Conservation (phyloP, 2,113 vertebrate species). For the Notechis scutatus region DNA sequence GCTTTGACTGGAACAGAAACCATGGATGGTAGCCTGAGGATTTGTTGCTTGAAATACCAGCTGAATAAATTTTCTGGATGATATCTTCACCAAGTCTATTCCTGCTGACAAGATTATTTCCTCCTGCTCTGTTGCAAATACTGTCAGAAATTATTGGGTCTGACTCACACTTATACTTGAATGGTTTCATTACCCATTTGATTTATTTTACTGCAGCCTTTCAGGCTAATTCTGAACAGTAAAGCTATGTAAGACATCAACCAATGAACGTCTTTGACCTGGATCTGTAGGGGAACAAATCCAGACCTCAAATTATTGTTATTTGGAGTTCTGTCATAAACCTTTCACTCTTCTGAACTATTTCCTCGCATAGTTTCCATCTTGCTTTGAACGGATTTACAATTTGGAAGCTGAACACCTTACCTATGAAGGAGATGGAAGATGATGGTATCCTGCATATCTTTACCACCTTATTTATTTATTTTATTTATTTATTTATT, state of each 20-base stretch:
- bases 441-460: too few species aligned
- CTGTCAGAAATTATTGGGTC: not conserved
- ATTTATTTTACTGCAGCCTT: not conserved
- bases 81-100: not conserved
- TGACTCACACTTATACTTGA: not conserved
- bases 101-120: not conserved
- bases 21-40: not conserved
- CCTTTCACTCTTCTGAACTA: not conserved
- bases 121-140: not conserved
- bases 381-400: not conserved
- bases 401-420: not conserved
- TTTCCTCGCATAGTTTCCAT: not conserved
- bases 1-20: not conserved
- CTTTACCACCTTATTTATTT: too few species aligned
- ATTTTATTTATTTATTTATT: too few species aligned
- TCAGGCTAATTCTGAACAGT: not conserved
- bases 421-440: not conserved
- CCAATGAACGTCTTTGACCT: not conserved
- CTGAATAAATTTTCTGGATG: not conserved
- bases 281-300: not conserved
- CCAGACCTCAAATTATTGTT: not conserved
- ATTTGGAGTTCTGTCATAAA: not conserved
- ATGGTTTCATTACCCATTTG: not conserved
- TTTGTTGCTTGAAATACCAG: not conserved
- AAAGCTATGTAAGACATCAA: not conserved